A percentile compares a stretch with the other conserved stretches of the same genome.
Evolutionary conservation across 2,797 vertebrate species (phyloP).

Genomic region (Brotula barbata): DNA sequence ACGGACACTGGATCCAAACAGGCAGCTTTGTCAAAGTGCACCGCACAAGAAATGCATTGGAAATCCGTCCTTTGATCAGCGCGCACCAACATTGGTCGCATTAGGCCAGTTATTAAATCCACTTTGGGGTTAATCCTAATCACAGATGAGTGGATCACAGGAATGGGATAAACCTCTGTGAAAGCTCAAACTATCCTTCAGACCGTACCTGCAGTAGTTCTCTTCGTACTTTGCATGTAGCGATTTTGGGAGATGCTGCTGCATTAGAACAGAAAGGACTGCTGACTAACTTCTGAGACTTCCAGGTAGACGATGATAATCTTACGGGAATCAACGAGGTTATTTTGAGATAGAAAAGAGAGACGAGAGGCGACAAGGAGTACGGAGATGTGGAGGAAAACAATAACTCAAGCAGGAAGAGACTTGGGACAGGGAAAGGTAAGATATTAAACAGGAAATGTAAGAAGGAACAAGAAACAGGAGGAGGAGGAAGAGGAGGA

Average conservation of each 20-base stretch:
- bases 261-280: background rate
- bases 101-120: slow-evolving; percentile 68
- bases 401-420: background rate
- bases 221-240: background rate
- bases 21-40: slow-evolving; percentile 32
- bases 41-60: slow-evolving; percentile 40
- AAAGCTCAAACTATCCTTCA: no score
- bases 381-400: background rate
- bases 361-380: background rate
- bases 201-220: no score
- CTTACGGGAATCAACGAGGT: no score
- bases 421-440: background rate
- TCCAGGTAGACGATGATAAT: no score
- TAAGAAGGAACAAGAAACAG: background rate
- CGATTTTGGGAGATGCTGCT: background rate
- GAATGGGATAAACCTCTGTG: slow-evolving; percentile 62
- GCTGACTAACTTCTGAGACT: background rate
- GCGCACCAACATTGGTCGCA: slow-evolving; percentile 43
- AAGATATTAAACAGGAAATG: background rate
- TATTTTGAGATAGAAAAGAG: slow-evolving; percentile 7
- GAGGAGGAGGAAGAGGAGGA: slow-evolving; percentile 5
- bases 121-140: slow-evolving; percentile 70
- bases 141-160: slow-evolving; percentile 61
- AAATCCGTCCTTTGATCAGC: slow-evolving; percentile 51
- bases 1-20: slow-evolving; percentile 11